Evolutionary conservation across 2,113 vertebrate genomes (phyloP), one percentile per base, ranked within the genome.

Genomic region (Morone chrysops): DNA sequence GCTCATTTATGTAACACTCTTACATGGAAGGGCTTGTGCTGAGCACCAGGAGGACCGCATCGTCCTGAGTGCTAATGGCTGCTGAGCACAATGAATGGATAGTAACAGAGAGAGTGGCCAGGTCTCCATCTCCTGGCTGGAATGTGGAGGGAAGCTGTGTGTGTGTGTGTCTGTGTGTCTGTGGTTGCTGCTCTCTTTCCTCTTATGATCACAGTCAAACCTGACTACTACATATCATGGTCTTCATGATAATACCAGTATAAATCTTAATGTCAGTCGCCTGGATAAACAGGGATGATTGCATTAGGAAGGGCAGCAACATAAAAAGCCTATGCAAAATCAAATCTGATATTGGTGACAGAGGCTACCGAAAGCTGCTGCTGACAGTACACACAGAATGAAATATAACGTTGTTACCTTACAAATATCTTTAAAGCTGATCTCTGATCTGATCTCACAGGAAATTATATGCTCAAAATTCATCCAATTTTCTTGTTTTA

Each of bases 1-100:
- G 85, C 83, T 87, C 86, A 81, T 93, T 95, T 94, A 93, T 92
- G 56, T 94, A 94, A 93, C 88, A 79, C 78, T 86, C 82, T 86
- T 85, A 75, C 40, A 82, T 73, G 82, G 81, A 87, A 81, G 81
- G 51, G 78, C 67, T 78, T 84, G 76, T 76, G 76, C 57, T 68
- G 68, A 79, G 65, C 61, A 88, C 83, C 70, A 60, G 73, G 77
- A 84, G 69, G 69, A 81, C 78, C 54, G 69, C 63, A 78, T 62
- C 66, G 36, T 81, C 73, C 77, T 38, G 61, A 80, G 65, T 75
- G 80, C 76, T 89, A 81, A 85, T 73, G 83, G 76, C 54, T 72
- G 76, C 71, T 66, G 66, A 83, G 71, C 71, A 65, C 57, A 81
- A 69, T 88, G 72, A 80, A 77, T 71, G 59, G 54, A 75, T 74